Percentiles rank a stretch among this genome's conserved stretches.
These are phyloP conservation scores for Thermophis baileyi DNA, from an alignment of 2,113 vertebrate genomes.

Conservation along the genomic window DNA sequence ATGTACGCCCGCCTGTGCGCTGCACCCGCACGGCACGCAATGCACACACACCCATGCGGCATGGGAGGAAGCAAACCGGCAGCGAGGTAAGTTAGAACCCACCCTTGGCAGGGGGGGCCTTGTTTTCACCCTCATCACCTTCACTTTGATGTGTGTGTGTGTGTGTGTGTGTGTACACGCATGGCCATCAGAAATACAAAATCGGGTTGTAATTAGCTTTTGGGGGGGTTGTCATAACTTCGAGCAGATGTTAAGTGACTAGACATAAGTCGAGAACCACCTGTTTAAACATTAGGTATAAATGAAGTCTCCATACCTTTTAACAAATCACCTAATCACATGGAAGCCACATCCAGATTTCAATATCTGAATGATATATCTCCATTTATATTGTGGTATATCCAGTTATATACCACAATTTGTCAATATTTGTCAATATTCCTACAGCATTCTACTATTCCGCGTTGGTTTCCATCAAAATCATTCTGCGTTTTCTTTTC, in stretches of 20 bases:
- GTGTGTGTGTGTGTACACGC: neutral
- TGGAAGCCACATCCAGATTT: neutral
- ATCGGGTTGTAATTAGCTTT: neutral
- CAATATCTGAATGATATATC: neutral
- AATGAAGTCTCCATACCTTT: neutral
- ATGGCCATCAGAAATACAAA: neutral
- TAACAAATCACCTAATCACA: neutral
- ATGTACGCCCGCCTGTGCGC: too few species aligned
- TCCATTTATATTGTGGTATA: neutral
- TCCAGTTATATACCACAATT: too few species aligned
- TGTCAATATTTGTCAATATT: neutral
- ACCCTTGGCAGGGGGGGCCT: too few species aligned
- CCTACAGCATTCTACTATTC: neutral
- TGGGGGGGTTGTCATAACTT: neutral
- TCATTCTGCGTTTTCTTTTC: neutral
- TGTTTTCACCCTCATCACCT: too few species aligned
- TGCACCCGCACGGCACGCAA: too few species aligned
- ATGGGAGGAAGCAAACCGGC: too few species aligned
- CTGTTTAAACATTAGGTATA: neutral
- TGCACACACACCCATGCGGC: too few species aligned
- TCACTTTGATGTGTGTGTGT: too few species aligned
- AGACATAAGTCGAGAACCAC: neutral
- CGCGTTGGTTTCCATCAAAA: neutral
- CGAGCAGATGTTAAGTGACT: neutral
- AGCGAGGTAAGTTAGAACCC: too few species aligned